Base-by-base conservation (phyloP, 2,888 invertebrate species). In the Macrophya annulata region DNA sequence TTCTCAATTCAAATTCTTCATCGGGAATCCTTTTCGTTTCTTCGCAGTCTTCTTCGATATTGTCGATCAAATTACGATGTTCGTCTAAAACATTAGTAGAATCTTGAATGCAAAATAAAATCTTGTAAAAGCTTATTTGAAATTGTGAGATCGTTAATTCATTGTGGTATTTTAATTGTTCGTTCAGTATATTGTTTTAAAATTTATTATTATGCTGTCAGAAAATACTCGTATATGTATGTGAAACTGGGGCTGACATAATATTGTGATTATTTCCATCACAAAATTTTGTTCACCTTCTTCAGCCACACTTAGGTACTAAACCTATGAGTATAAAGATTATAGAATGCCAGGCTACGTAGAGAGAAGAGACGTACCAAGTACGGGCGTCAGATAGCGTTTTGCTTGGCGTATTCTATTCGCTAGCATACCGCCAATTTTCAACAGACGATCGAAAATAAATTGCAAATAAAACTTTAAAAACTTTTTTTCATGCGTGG, bases 51-150 rank as follows among this genome's bases (percentile, higher is more conserved):
- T 68, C 68, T 37, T 31, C 68, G 37, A 68, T 68, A 0, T 68
- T 31, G 37, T 68, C 68, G 37, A 68, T 68, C 68, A 68, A 68
- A 68, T 68, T 68, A 68, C 68, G 68, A 68, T 68, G 68, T 68
- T 68, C 68, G 15, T 68, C 68, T 68, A 15, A 68, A 68, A 68
- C 37, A 68, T 68, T 37, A 68, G 68, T 68, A 17, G 15, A 37
- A 68, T 12, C 68, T 68, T 37, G 68, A 68, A 68, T 68, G 68
- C 68, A 68, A 31, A 68, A 68, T 68, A 37, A 25, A 6, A 59
- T 59, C 21, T 15, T 37, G 6, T 37, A 68, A 17, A 62, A 62
- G 37, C 37, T 65, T 37, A 68, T 68, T 68, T 68, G 37, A 68
- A 37, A 68, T 68, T 37, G 68, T 37, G 68, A 68, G 68, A 12